These are phyloP conservation scores for Temnothorax unifasciatus DNA, from an alignment of 2,888 invertebrate genomes.

Conservation along the genomic window DNA sequence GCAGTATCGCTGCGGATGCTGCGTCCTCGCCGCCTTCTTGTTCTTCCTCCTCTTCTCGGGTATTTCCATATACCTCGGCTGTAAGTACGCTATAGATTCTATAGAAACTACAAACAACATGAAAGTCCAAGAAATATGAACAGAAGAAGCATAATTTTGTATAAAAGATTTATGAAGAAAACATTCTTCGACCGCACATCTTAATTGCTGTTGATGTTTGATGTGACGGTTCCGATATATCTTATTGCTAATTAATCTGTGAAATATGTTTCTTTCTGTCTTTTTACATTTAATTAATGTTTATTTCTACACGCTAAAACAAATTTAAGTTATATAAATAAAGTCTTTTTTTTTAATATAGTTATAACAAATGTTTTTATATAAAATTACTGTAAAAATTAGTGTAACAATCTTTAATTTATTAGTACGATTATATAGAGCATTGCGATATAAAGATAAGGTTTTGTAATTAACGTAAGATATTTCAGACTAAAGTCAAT, in stretches of 20 bases:
- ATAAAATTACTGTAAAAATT: background rate
- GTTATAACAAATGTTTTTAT: background rate
- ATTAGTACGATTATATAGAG: background rate
- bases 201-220: background rate
- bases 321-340: background rate
- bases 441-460: background rate
- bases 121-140: background rate
- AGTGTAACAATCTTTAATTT: background rate
- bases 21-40: slow-evolving; percentile 93
- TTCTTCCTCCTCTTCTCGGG: slow-evolving; percentile 92
- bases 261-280: background rate
- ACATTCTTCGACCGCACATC: background rate
- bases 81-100: slow-evolving; percentile 87
- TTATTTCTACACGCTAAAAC: background rate
- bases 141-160: background rate
- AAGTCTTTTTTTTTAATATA: background rate
- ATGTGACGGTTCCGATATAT: background rate
- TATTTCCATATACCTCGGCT: slow-evolving; percentile 89
- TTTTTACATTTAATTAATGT: background rate
- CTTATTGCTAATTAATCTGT: background rate
- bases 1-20: slow-evolving; percentile 95
- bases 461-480: background rate
- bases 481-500: background rate
- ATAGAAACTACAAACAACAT: background rate
- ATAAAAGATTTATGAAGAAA: background rate